Percentiles rank a stretch among this genome's conserved stretches.
phyloP scores from a whole-genome alignment of 23 tunicate genomes.

The Trididemnum nubilum region DNA sequence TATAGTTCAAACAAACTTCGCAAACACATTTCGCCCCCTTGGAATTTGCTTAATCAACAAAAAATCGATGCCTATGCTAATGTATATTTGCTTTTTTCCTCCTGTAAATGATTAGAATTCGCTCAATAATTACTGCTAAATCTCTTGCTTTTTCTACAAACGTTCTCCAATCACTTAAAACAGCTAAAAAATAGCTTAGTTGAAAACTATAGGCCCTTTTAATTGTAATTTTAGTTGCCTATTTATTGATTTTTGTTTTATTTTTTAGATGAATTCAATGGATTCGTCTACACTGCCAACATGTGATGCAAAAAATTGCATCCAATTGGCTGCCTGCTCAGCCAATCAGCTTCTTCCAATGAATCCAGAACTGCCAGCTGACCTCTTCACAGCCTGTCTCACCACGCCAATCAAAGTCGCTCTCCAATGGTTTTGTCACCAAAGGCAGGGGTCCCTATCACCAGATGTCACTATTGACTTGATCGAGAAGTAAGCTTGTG shows the following conservation, averaged over 20 bases:
- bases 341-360: slow-evolving; percentile 85
- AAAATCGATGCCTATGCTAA: too few species aligned
- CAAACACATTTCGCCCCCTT: too few species aligned
- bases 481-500: slow-evolving; percentile 82
- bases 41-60: too few species aligned
- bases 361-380: slow-evolving; percentile 96
- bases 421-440: slow-evolving; percentile 93
- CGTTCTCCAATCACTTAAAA: neutral
- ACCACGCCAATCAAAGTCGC: slow-evolving; percentile 96
- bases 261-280: slow-evolving; percentile 40
- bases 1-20: too few species aligned
- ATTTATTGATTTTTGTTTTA: too few species aligned
- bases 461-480: slow-evolving; percentile 70
- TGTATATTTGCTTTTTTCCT: too few species aligned
- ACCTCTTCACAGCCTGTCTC: slow-evolving; percentile 90
- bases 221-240: too few species aligned
- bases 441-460: slow-evolving; percentile 68
- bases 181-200: too few species aligned
- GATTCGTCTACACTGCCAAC: slow-evolving; percentile 43
- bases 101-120: too few species aligned
- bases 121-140: neutral
- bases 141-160: neutral
- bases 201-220: too few species aligned
- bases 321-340: slow-evolving; percentile 91
- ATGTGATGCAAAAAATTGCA: slow-evolving; percentile 79